Conservation (phyloP, 2,797 vertebrate species). For the Siniperca undulata region DNA sequence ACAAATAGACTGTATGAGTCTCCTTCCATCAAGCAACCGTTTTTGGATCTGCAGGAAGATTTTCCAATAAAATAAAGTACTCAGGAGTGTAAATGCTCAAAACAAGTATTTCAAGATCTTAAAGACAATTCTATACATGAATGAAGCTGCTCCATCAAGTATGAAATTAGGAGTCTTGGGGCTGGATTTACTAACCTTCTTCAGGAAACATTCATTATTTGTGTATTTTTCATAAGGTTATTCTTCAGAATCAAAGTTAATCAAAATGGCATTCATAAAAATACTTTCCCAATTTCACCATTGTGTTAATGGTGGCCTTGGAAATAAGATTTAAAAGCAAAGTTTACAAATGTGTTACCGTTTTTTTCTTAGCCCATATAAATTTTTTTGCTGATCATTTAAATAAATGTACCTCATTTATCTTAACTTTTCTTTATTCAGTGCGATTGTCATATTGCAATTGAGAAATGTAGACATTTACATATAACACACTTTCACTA, state of each 20-base stretch:
- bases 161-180: conserved; percentile 11
- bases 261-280: neutral
- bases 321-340: neutral
- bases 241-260: neutral
- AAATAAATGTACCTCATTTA: no score
- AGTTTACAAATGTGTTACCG: neutral
- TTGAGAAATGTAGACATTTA: neutral
- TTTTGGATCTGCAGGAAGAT: neutral
- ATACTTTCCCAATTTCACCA: neutral
- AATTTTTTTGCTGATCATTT: neutral
- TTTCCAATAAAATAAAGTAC: neutral
- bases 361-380: neutral
- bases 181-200: neutral
- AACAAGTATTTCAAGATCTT: neutral
- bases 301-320: neutral
- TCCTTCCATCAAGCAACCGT: neutral
- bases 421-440: neutral
- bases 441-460: neutral
- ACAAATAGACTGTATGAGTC: neutral
- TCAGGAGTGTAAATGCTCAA: neutral
- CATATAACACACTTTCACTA: neutral
- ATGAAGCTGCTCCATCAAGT: conserved; percentile 1
- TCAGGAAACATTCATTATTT: neutral
- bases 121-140: neutral
- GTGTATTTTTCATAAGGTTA: neutral